Percentiles rank a stretch among this genome's conserved stretches.
Evolutionary conservation across 2,888 invertebrate species (phyloP).

Genomic region (Amphipyra berbera): DNA sequence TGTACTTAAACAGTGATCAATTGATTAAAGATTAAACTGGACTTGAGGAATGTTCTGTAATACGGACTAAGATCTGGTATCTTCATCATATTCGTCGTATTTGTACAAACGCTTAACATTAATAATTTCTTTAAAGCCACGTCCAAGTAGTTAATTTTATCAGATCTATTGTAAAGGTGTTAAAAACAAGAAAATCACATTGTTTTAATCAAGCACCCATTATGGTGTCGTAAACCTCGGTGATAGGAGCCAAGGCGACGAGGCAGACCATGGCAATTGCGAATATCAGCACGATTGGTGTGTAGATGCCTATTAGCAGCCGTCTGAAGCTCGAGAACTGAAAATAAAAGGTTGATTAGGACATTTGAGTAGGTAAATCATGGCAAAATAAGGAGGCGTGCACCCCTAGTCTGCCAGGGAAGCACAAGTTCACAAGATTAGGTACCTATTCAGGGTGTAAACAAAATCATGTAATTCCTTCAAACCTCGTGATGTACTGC

Average conservation of each 20-base stretch:
- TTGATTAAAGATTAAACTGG: too few relatives aligned
- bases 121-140: constrained; percentile 27
- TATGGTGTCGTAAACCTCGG: constrained; percentile 88
- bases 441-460: too few relatives aligned
- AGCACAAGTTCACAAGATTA: neutral
- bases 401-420: too few relatives aligned
- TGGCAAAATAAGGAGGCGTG: neutral
- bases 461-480: too few relatives aligned
- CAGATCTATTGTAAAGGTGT: constrained; percentile 1
- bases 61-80: too few relatives aligned
- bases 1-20: too few relatives aligned
- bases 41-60: too few relatives aligned
- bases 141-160: neutral
- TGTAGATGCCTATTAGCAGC: constrained; percentile 94
- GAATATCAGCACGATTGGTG: constrained; percentile 92
- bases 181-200: constrained; percentile 1
- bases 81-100: neutral
- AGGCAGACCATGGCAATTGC: constrained; percentile 93
- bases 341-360: constrained; percentile 64
- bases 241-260: constrained; percentile 93
- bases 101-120: constrained; percentile 18
- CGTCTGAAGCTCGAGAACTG: constrained; percentile 95
- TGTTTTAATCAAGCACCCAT: constrained; percentile 68
- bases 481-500: too few relatives aligned
- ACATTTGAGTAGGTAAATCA: neutral